Evolutionary conservation across 2,113 vertebrate genomes (phyloP).

Genomic region (Taxidea taxus): DNA sequence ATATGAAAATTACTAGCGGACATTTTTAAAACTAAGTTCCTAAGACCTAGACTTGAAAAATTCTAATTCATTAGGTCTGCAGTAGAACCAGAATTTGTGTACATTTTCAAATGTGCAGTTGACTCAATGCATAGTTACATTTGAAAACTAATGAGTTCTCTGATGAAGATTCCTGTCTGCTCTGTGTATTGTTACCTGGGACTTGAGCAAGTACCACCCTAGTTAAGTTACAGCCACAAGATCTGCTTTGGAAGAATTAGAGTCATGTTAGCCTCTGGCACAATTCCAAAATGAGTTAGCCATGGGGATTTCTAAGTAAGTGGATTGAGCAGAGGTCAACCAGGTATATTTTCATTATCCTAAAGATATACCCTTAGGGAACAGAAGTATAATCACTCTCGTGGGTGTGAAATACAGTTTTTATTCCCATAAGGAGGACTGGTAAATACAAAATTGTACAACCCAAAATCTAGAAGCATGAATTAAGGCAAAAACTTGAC

Average conservation of each 20-base stretch:
- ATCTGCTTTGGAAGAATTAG: neutral
- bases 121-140: neutral
- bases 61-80: neutral
- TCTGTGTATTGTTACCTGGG: neutral
- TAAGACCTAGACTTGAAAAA: neutral
- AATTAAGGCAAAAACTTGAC: neutral
- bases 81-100: neutral
- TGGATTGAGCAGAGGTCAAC: neutral
- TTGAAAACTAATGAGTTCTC: neutral
- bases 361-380: neutral
- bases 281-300: neutral
- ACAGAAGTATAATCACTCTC: neutral
- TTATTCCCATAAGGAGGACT: neutral
- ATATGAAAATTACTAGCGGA: neutral
- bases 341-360: neutral
- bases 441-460: neutral
- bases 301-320: neutral
- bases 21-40: constrained; percentile 11
- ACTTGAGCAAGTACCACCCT: neutral
- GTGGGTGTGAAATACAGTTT: neutral
- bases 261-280: neutral
- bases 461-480: neutral
- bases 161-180: neutral
- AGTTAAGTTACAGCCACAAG: neutral
- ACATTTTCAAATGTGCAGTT: neutral